Conservation (phyloP, 2,797 vertebrate species). For the Xiphorhynchus erythropygius region DNA sequence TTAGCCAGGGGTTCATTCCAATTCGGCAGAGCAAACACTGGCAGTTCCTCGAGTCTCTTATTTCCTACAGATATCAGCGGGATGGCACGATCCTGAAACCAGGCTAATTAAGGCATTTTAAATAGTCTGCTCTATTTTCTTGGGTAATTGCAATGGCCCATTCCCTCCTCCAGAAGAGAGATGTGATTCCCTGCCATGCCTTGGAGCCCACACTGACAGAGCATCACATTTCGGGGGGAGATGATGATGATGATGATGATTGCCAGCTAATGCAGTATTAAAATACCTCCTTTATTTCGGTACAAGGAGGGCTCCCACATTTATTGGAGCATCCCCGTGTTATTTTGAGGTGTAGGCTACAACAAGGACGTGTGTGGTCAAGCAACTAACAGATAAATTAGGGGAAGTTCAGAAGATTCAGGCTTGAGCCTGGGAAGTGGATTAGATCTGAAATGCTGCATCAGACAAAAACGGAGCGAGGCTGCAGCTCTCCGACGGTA, state of each 20-base stretch:
- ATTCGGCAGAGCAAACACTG: conserved; percentile 17
- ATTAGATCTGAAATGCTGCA: conserved; percentile 75
- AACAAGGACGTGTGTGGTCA: not conserved
- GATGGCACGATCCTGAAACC: not conserved
- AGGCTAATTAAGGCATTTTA: conserved; percentile 63
- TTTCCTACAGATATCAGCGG: not conserved
- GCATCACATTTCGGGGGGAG: not conserved
- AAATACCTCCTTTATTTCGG: conserved; percentile 14
- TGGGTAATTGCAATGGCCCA: conserved; percentile 57
- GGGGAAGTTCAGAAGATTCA: not conserved
- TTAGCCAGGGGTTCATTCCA: not conserved
- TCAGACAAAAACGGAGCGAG: conserved; percentile 74
- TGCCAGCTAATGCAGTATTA: conserved; percentile 42
- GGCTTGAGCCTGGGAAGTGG: conserved; percentile 48
- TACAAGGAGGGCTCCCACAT: not conserved
- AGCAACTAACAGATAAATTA: not conserved
- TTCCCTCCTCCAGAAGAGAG: conserved; percentile 15
- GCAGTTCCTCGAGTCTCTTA: not conserved
- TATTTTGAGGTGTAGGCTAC: not conserved
- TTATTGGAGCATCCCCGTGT: not conserved
- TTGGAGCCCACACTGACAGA: not conserved
- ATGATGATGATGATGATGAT: conserved; percentile 5
- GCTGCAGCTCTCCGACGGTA: conserved; percentile 78
- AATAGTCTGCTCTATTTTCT: conserved; percentile 53
- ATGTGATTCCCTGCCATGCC: conserved; percentile 37